Evolutionary conservation across 2,113 vertebrate genomes (phyloP).

Genomic region (Ameiurus melas): DNA sequence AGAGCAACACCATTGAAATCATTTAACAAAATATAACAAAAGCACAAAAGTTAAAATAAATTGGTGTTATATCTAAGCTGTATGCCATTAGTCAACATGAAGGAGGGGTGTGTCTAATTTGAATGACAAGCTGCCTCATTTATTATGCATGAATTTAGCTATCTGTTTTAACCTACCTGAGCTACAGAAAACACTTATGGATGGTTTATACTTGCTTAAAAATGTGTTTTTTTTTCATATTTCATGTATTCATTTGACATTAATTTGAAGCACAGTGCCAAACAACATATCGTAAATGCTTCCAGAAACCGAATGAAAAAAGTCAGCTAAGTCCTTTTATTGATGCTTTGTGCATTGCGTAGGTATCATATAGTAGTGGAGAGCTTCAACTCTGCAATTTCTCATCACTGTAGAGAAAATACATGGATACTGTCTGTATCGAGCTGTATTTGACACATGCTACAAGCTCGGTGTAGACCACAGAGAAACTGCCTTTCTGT

Average conservation of each 20-base stretch:
- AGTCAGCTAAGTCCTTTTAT: not conserved
- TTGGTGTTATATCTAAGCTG: not conserved
- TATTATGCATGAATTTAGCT: not conserved
- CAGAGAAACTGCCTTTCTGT: not conserved
- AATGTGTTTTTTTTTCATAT: not conserved
- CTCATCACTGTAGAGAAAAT: not conserved
- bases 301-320: too few relatives aligned
- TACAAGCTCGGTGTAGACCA: not conserved
- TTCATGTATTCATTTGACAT: too few relatives aligned
- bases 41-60: not conserved
- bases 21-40: not conserved
- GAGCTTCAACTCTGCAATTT: not conserved
- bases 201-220: not conserved
- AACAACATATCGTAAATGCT: not conserved
- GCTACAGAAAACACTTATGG: not conserved
- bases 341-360: not conserved
- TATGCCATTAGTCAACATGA: not conserved
- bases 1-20: not conserved
- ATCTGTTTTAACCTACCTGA: not conserved
- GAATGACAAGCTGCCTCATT: not conserved
- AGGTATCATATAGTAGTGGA: not conserved
- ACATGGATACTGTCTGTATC: not conserved
- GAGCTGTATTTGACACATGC: not conserved
- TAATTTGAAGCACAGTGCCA: not conserved
- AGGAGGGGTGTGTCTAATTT: not conserved